Conservation (phyloP, 2,888 invertebrate species). For the Lithophane ornitopus region DNA sequence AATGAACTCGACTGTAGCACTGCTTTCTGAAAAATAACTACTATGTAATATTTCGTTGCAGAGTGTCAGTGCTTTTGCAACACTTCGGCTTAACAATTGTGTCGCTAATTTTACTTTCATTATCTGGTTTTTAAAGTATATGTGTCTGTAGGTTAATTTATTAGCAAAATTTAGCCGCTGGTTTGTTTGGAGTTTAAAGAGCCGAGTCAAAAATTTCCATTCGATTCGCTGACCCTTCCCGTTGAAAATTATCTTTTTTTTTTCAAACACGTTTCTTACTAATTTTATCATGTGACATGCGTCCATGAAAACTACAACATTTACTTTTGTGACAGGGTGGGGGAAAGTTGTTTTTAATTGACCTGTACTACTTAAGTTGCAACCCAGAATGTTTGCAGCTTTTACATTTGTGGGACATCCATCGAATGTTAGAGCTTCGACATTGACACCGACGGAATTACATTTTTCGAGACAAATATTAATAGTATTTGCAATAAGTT, state of each 20-base stretch:
- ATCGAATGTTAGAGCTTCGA: too few species aligned
- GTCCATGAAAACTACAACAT: slow-evolving; percentile 6
- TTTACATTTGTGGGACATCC: too few species aligned
- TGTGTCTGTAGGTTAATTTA: slow-evolving; percentile 8
- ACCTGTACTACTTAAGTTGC: slow-evolving; percentile 1
- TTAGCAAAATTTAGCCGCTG: slow-evolving; percentile 1
- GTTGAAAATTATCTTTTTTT: too few species aligned
- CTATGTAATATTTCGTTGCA: not conserved
- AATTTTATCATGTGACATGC: slow-evolving; percentile 11
- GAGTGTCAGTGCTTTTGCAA: slow-evolving; percentile 13
- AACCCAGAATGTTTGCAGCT: slow-evolving; percentile 11
- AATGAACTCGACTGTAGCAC: slow-evolving; percentile 3
- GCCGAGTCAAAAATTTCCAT: too few species aligned
- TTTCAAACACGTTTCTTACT: not conserved
- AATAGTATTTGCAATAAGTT: slow-evolving; percentile 14
- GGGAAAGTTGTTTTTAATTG: slow-evolving; percentile 10
- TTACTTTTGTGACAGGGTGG: slow-evolving; percentile 1
- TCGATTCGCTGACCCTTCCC: too few species aligned
- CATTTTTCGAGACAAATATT: slow-evolving; percentile 12
- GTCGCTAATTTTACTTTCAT: not conserved
- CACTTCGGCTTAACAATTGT: slow-evolving; percentile 5
- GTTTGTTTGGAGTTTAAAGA: too few species aligned
- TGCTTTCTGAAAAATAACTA: slow-evolving; percentile 9
- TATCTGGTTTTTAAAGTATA: slow-evolving; percentile 7
- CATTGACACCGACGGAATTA: too few species aligned